phyloP scores from a whole-genome alignment of 2,113 vertebrate genomes.

The Setophaga kirtlandii region DNA sequence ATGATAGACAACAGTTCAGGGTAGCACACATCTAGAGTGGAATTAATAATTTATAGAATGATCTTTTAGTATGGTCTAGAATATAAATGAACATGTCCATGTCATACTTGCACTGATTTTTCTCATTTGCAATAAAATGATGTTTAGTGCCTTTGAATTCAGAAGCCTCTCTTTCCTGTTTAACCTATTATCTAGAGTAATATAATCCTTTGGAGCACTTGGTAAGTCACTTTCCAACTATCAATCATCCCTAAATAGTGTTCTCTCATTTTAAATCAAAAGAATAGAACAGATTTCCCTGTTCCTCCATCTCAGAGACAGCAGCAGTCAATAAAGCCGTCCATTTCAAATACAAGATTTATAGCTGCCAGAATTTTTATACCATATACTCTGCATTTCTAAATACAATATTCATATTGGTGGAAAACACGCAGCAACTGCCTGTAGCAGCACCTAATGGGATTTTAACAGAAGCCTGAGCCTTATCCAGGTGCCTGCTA shows the following conservation, averaged over 20 bases:
- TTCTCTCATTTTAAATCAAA: slow-evolving; percentile 22
- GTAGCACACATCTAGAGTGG: not conserved
- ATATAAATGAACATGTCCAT: slow-evolving; percentile 58
- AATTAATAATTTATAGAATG: slow-evolving; percentile 57
- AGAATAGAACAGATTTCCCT: not conserved
- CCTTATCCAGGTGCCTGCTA: slow-evolving; percentile 17
- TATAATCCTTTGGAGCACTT: slow-evolving; percentile 12
- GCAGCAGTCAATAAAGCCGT: not conserved
- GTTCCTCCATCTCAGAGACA: not conserved
- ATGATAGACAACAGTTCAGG: not conserved
- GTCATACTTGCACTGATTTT: slow-evolving; percentile 39
- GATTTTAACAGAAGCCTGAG: slow-evolving; percentile 22
- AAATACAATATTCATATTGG: slow-evolving; percentile 9
- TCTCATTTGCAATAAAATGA: slow-evolving; percentile 49
- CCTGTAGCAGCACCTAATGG: not conserved
- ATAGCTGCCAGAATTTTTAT: slow-evolving; percentile 7
- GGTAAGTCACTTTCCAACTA: slow-evolving; percentile 38
- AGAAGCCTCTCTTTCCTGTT: slow-evolving; percentile 31
- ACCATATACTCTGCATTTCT: not conserved
- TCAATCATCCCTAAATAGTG: slow-evolving; percentile 15
- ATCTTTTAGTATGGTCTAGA: slow-evolving; percentile 41
- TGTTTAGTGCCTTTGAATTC: slow-evolving; percentile 46
- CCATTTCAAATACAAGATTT: not conserved
- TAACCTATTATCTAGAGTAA: slow-evolving; percentile 41
- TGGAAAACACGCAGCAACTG: not conserved